phyloP scores from a whole-genome alignment of 2,888 invertebrate genomes.

The Balanococcus diminutus region DNA sequence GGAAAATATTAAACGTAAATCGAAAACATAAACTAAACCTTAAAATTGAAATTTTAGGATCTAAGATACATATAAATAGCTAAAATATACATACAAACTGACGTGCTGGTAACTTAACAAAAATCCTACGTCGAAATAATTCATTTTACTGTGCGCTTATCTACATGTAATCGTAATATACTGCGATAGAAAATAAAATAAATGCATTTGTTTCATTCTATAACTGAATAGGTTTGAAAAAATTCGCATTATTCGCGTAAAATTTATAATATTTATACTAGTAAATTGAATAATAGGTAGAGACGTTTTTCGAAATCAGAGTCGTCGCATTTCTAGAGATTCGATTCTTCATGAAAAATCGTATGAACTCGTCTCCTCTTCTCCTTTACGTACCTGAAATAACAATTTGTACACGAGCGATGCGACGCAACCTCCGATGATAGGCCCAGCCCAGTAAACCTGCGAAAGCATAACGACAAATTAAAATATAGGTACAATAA shows the following conservation, averaged over 20 bases:
- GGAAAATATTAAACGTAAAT: neutral
- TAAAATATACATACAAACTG: neutral
- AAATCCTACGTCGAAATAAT: conserved; percentile 12
- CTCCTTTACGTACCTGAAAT: conserved; percentile 71
- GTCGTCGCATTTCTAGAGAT: conserved; percentile 35
- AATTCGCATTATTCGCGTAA: neutral
- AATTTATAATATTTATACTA: neutral
- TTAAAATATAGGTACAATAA: neutral
- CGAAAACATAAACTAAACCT: neutral
- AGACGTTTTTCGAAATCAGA: neutral
- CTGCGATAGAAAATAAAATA: conserved; percentile 20
- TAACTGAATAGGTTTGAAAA: neutral
- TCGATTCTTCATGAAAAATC: conserved; percentile 57
- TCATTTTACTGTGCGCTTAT: conserved; percentile 1
- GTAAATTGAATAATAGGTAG: neutral
- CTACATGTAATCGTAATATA: conserved; percentile 22
- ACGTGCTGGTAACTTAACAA: conserved; percentile 35
- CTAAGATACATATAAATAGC: neutral
- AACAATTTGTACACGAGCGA: conserved; percentile 67
- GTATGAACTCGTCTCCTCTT: conserved; percentile 59
- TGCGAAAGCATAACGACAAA: conserved; percentile 59
- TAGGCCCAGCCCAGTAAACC: conserved; percentile 72
- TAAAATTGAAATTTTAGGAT: neutral
- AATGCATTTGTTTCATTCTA: conserved; percentile 38
- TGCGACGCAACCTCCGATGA: conserved; percentile 67